phyloP scores from a whole-genome alignment of 2,113 vertebrate species.

The Entomyzon cyanotis region DNA sequence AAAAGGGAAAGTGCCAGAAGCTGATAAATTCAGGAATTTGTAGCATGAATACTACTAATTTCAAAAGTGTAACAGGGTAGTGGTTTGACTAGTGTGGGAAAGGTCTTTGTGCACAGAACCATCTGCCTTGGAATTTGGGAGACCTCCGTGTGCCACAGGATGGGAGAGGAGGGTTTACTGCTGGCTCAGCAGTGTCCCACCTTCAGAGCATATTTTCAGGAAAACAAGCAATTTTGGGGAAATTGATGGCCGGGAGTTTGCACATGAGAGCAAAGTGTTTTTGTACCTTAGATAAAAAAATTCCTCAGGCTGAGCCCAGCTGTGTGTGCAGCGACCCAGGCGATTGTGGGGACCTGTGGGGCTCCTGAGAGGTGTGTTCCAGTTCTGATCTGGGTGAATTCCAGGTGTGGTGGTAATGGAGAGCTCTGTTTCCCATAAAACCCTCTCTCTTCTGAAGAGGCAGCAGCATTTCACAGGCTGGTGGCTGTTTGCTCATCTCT shows the following conservation, averaged over 20 bases:
- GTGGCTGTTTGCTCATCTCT: neutral
- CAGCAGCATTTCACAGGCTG: neutral
- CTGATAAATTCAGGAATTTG: neutral
- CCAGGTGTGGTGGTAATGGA: conserved; percentile 16
- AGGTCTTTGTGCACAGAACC: too few relatives aligned
- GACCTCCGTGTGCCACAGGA: rapidly evolving
- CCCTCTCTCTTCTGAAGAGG: neutral
- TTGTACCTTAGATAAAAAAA: neutral
- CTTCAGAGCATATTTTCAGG: neutral
- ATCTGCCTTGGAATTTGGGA: neutral
- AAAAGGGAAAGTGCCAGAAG: neutral
- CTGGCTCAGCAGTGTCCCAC: neutral
- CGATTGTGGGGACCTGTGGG: rapidly evolving
- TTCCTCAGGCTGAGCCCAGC: neutral
- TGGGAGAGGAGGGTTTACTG: neutral
- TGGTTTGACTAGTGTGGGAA: neutral
- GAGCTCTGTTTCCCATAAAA: neutral
- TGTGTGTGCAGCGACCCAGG: rapidly evolving
- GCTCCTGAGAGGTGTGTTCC: neutral
- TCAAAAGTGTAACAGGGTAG: neutral
- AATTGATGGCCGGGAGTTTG: neutral
- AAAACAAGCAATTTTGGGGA: rapidly evolving
- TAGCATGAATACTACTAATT: neutral
- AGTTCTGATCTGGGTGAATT: neutral
- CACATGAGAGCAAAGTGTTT: neutral